Evolutionary conservation across 2,113 vertebrate genomes (phyloP).

Genomic region (Cheirogaleus medius): DNA sequence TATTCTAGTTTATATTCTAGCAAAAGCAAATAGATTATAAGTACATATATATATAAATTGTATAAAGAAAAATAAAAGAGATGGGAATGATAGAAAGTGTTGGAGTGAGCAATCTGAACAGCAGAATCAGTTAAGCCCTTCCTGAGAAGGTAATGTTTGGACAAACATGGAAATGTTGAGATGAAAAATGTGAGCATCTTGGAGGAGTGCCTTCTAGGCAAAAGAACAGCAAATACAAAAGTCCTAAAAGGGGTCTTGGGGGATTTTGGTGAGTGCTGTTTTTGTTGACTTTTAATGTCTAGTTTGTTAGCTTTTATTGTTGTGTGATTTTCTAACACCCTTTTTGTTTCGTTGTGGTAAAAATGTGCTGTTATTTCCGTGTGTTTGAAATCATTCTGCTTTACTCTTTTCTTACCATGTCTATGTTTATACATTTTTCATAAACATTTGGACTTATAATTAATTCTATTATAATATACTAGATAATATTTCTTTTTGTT

Average conservation of each 20-base stretch:
- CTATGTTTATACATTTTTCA: not conserved
- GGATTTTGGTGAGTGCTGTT: not conserved
- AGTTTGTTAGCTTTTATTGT: not conserved
- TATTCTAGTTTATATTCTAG: not conserved
- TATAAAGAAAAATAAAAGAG: not conserved
- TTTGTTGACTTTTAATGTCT: not conserved
- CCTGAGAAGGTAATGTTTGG: not conserved
- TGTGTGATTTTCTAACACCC: not conserved
- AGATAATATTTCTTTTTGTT: not conserved
- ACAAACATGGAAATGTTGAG: not conserved
- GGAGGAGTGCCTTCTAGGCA: not conserved
- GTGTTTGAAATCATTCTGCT: not conserved
- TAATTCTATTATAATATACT: not conserved
- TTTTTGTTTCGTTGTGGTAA: not conserved
- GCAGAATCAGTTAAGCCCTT: too few relatives aligned
- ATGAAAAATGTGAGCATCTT: not conserved
- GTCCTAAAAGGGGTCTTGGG: not conserved
- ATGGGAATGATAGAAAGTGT: not conserved
- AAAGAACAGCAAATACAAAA: not conserved
- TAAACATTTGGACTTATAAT: not conserved
- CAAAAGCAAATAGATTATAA: not conserved
- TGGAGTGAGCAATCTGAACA: not conserved
- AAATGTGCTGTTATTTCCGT: not conserved
- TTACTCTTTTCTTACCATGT: not conserved
- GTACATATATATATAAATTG: not conserved